phyloP scores from a whole-genome alignment of 2,888 invertebrate genomes.

The Metallyticus violacea region DNA sequence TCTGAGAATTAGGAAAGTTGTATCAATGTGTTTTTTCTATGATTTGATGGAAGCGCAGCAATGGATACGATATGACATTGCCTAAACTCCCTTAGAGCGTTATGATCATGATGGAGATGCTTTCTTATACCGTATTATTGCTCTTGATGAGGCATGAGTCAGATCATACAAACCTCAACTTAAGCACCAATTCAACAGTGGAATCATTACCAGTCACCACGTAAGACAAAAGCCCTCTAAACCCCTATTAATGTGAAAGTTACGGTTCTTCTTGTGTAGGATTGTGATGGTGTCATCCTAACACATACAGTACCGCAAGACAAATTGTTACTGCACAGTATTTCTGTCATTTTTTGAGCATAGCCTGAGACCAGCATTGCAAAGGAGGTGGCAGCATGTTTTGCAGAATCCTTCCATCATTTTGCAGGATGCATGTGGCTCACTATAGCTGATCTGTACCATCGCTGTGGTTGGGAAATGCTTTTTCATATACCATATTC shows the following conservation, averaged over 20 bases:
- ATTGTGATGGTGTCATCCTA: slow-evolving; percentile 1
- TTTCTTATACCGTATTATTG: not conserved
- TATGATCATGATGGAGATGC: too few relatives aligned
- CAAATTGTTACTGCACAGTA: not conserved
- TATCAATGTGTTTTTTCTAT: too few relatives aligned
- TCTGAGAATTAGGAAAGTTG: too few relatives aligned
- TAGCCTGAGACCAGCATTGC: slow-evolving; percentile 5
- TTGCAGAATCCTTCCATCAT: too few relatives aligned
- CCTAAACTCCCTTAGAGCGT: too few relatives aligned
- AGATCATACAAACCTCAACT: not conserved
- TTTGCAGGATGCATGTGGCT: slow-evolving; percentile 1
- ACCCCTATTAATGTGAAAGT: not conserved
- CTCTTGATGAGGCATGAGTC: not conserved
- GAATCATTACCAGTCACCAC: not conserved
- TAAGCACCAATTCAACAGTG: not conserved
- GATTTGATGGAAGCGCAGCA: too few relatives aligned
- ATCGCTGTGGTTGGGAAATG: slow-evolving; percentile 6
- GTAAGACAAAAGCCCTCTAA: not conserved
- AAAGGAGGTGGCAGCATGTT: not conserved
- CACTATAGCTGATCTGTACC: not conserved
- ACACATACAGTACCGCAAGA: not conserved
- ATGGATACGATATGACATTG: too few relatives aligned
- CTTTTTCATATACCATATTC: slow-evolving; percentile 9
- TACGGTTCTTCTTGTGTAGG: not conserved
- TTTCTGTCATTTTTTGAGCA: not conserved